Conservation (phyloP, 1,140 invertebrate species). For the Brachystomella parvula region DNA sequence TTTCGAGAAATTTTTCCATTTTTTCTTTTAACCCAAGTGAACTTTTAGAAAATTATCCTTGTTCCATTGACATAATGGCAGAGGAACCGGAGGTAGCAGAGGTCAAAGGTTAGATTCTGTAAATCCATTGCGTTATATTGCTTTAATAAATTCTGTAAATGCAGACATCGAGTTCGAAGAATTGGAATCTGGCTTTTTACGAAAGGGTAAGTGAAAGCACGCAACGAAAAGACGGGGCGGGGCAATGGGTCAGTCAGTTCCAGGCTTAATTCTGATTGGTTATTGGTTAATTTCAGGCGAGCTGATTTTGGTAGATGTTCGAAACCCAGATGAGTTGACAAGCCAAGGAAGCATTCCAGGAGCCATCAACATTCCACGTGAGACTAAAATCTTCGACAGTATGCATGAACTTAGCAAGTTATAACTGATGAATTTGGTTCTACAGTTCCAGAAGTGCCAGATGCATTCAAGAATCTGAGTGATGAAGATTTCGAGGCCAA, state of each 20-base stretch:
- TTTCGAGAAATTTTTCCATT: too few species aligned
- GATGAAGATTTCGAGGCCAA: slow-evolving; percentile 25
- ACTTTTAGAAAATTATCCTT: neutral
- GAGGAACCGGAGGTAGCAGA: neutral
- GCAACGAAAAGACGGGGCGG: too few species aligned
- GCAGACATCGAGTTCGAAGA: neutral
- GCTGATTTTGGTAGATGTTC: slow-evolving; percentile 31
- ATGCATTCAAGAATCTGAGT: slow-evolving; percentile 29
- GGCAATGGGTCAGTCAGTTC: neutral
- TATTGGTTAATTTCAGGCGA: too few species aligned
- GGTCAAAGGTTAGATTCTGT: neutral
- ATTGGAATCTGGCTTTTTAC: neutral
- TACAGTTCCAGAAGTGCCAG: slow-evolving; percentile 32
- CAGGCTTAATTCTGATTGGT: neutral
- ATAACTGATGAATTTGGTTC: neutral
- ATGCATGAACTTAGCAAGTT: neutral
- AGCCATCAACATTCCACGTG: slow-evolving; percentile 34
- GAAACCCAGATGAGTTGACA: slow-evolving; percentile 27
- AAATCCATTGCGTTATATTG: too few species aligned
- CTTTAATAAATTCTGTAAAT: too few species aligned
- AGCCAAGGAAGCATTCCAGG: slow-evolving; percentile 27
- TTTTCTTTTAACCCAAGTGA: too few species aligned
- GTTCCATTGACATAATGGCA: neutral
- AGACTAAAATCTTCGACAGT: neutral
- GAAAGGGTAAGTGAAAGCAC: neutral